These are phyloP conservation scores for Cynocephalus volans DNA, from an alignment of 2,113 vertebrate genomes.

Conservation along the genomic window DNA sequence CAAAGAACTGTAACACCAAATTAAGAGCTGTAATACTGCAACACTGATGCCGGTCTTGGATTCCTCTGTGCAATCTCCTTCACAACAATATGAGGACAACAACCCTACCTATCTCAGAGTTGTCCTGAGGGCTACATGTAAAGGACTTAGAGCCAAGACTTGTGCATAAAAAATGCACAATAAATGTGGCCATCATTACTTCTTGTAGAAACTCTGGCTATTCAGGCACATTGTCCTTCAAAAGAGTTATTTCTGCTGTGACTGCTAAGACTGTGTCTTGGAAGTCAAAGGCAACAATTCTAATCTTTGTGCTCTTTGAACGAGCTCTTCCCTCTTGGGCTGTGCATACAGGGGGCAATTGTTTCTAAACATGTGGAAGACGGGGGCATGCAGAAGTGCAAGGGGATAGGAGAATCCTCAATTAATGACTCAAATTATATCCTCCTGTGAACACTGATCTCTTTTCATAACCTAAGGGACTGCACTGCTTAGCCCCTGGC, in stretches of 20 bases:
- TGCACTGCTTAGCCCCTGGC: neutral
- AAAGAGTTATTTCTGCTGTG: neutral
- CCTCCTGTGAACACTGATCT: neutral
- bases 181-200: too few relatives aligned
- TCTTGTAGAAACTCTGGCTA: neutral
- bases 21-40: too few relatives aligned
- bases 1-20: too few relatives aligned
- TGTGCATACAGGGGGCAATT: neutral
- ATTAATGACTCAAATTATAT: neutral
- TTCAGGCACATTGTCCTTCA: neutral
- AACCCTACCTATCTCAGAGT: neutral
- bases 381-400: neutral
- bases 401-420: neutral
- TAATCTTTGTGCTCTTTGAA: neutral
- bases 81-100: too few relatives aligned
- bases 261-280: neutral
- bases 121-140: neutral
- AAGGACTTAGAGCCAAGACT: neutral
- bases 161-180: neutral
- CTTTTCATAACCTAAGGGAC: neutral
- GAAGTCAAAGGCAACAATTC: neutral
- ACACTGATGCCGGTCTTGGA: too few relatives aligned
- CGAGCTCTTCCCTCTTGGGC: neutral
- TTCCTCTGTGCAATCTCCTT: too few relatives aligned
- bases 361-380: neutral